Base-by-base conservation (phyloP, 2,888 invertebrate species). In the Pegoplata infirma region DNA sequence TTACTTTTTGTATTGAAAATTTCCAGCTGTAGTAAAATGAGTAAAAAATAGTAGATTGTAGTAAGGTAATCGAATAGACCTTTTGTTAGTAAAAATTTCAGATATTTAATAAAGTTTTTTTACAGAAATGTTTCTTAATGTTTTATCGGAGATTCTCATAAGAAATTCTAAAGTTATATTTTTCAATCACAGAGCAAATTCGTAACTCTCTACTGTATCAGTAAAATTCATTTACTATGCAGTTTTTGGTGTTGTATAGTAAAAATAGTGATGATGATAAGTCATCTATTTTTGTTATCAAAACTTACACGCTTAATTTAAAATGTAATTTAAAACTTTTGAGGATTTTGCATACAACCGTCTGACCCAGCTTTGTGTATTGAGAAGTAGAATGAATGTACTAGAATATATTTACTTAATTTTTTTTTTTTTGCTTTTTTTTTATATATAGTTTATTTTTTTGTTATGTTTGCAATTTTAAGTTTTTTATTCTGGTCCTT, bases 321-420 rank as follows among this genome's bases (percentile, higher is more conserved):
- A 67, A 77, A 72, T 53, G 67, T 77, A 71, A 71, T 76, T 71
- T 71, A 59, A 76, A 76, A 76, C 23, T 76, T 71, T 71, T 66
- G 51, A 32, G 16, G 23, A 40, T 55, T 51, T 63, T 61, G 6
- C 32, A 53, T 16, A 51, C 28, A 46, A n/a, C 12, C 51, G n/a
- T n/a, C n/a, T n/a, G 12, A 10, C 16, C 32, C 28, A 63, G 16
- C 10, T 58, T 21, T n/a, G 25, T 53, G 23, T 28, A 28, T 53
- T n/a, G n/a, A 53, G 12, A 10, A 40, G n/a, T 40, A 17, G 28
- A n/a, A n/a, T 56, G 47, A 47, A 53, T 21, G 40, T 32, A 28
- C 46, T 47, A 21, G 4, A 40, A 56, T 16, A 40, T 46, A 59
- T 59, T 46, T 46, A 25, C 17, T 46, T 46, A 46, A 23, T 58